Percentiles rank a stretch among this genome's conserved stretches.
Conservation (phyloP, 2,797 vertebrate genomes). For the Aratinga solstitialis region DNA sequence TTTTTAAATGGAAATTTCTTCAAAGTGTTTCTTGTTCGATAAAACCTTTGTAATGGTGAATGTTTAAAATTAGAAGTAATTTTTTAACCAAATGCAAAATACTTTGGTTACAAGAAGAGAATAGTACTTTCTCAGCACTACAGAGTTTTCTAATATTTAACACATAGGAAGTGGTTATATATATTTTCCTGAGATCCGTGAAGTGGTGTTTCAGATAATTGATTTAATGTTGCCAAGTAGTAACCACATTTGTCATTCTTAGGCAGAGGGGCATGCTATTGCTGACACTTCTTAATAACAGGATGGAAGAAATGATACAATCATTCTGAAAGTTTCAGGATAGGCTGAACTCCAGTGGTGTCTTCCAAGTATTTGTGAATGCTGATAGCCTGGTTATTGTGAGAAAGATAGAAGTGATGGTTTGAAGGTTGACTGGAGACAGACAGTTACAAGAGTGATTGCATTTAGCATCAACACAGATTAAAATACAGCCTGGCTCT, state of each 20-base stretch:
- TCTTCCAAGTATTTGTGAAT: neutral
- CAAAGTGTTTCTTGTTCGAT: slow-evolving; percentile 12
- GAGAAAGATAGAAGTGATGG: neutral
- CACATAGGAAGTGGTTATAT: neutral
- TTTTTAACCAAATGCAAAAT: neutral
- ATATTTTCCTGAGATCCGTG: neutral
- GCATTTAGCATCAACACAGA: neutral
- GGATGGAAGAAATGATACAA: neutral
- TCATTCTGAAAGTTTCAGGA: neutral
- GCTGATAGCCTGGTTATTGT: neutral
- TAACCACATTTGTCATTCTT: neutral
- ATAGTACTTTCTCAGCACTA: neutral
- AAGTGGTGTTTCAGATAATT: neutral
- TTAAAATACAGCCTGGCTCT: neutral
- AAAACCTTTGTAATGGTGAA: slow-evolving; percentile 9
- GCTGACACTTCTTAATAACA: neutral
- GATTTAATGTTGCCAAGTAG: neutral
- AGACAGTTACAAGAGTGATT: neutral
- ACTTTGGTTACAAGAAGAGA: neutral
- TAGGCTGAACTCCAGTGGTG: neutral
- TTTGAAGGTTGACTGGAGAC: neutral
- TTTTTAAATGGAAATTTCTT: slow-evolving; percentile 32
- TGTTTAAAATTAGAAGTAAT: neutral
- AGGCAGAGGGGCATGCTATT: accelerated
- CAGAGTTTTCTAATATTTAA: neutral